phyloP scores from a whole-genome alignment of 2,888 invertebrate genomes.

The Drosophila pseudotakahashii region DNA sequence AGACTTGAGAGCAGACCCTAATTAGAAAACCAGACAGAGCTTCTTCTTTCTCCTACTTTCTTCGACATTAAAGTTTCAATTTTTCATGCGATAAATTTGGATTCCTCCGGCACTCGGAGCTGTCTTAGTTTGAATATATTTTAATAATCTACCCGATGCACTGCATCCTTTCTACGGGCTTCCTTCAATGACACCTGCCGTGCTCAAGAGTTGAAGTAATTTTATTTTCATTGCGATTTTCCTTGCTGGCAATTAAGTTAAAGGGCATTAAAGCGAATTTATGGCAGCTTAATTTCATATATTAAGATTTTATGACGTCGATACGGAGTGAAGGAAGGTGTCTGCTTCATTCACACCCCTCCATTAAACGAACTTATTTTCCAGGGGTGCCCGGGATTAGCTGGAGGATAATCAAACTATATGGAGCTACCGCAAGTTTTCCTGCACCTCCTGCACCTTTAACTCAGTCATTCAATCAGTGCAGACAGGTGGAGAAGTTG shows the following conservation, averaged over 20 bases:
- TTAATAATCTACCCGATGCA: constrained; percentile 64
- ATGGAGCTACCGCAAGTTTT: constrained; percentile 29
- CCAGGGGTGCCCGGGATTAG: constrained; percentile 58
- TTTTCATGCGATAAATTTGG: constrained; percentile 55
- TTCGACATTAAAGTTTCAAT: constrained; percentile 51
- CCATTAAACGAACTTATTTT: constrained; percentile 22
- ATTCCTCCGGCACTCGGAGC: neutral
- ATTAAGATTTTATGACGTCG: constrained; percentile 76
- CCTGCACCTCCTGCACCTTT: neutral
- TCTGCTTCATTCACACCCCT: neutral
- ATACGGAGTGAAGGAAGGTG: constrained; percentile 15
- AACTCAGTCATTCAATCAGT: constrained; percentile 44
- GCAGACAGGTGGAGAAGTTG: constrained; percentile 36
- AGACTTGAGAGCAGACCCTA: constrained; percentile 68
- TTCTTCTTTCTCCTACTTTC: neutral
- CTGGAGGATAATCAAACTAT: constrained; percentile 62
- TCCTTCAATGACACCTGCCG: constrained; percentile 60
- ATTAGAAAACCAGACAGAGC: constrained; percentile 58
- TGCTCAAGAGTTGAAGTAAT: constrained; percentile 40
- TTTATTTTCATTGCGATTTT: constrained; percentile 75
- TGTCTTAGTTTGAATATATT: constrained; percentile 52
- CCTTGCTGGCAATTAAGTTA: constrained; percentile 78
- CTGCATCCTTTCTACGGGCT: constrained; percentile 48
- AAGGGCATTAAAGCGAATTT: constrained; percentile 79
- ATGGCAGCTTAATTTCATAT: constrained; percentile 81